Conservation (phyloP, 2,888 invertebrate species). For the Plagodis pulveraria region DNA sequence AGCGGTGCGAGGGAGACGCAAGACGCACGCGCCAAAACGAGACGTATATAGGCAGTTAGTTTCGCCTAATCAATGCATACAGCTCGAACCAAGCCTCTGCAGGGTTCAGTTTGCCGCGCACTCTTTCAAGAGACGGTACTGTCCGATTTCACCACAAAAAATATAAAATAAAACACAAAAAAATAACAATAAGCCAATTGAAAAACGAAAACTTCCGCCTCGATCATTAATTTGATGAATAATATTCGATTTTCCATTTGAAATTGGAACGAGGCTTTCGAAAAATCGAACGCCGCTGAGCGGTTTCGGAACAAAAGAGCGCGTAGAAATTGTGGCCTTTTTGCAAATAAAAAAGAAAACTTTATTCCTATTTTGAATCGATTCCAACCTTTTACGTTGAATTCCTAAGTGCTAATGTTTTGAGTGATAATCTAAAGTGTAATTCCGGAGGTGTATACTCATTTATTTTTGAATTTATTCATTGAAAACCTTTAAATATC, state of each 20-base stretch:
- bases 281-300: conserved; percentile 42
- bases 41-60: conserved; percentile 59
- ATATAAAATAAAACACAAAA: conserved; percentile 50
- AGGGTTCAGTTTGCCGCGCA: conserved; percentile 71
- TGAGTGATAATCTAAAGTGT: conserved; percentile 4
- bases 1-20: conserved; percentile 55
- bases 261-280: conserved; percentile 33
- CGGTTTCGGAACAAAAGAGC: conserved; percentile 55
- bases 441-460: not conserved
- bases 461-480: not conserved
- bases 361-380: not conserved
- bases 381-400: not conserved
- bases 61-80: conserved; percentile 83
- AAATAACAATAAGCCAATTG: conserved; percentile 34
- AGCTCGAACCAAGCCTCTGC: conserved; percentile 67
- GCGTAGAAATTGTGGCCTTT: conserved; percentile 57
- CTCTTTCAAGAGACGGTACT: conserved; percentile 56
- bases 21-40: conserved; percentile 46
- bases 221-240: conserved; percentile 19
- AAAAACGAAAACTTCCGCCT: conserved; percentile 27
- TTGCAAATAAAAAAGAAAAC: conserved; percentile 34
- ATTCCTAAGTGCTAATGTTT: not conserved
- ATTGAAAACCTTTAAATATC: not conserved
- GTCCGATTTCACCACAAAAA: conserved; percentile 37
- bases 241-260: conserved; percentile 17